These are phyloP conservation scores for Sinosuthora webbiana DNA, from an alignment of 2,113 vertebrate species.

Conservation along the genomic window DNA sequence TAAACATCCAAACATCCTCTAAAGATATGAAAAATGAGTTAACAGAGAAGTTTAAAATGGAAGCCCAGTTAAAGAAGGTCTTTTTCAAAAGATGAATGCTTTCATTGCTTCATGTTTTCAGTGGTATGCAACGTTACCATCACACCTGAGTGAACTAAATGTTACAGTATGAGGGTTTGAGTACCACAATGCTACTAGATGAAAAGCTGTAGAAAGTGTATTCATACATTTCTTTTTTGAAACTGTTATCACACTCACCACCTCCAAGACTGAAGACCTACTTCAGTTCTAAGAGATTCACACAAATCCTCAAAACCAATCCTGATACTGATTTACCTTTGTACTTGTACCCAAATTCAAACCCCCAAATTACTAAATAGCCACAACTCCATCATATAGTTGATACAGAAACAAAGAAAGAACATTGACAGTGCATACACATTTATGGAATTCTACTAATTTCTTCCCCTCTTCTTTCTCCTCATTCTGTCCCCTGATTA, in stretches of 20 bases:
- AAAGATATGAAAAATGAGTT: not conserved
- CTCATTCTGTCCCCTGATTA: not conserved
- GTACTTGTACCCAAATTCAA: not conserved
- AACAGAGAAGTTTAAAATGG: not conserved
- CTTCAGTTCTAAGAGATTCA: not conserved
- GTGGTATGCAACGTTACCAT: not conserved
- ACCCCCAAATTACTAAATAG: not conserved
- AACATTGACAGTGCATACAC: not conserved
- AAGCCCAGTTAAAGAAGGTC: not conserved
- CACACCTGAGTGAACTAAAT: rapidly evolving
- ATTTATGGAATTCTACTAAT: not conserved
- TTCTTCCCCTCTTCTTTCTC: not conserved
- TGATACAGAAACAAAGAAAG: not conserved
- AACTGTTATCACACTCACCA: not conserved
- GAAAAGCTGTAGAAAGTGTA: not conserved
- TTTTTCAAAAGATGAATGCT: not conserved
- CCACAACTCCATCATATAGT: not conserved
- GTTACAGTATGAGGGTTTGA: not conserved
- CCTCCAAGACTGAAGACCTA: not conserved
- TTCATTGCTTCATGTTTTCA: not conserved
- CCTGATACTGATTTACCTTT: not conserved
- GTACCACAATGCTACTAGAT: not conserved
- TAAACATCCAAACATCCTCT: not conserved
- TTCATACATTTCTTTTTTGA: not conserved
- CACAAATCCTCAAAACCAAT: not conserved